Evolutionary conservation across 2,888 invertebrate species (phyloP).

Genomic region (Drosophila maculinotata): DNA sequence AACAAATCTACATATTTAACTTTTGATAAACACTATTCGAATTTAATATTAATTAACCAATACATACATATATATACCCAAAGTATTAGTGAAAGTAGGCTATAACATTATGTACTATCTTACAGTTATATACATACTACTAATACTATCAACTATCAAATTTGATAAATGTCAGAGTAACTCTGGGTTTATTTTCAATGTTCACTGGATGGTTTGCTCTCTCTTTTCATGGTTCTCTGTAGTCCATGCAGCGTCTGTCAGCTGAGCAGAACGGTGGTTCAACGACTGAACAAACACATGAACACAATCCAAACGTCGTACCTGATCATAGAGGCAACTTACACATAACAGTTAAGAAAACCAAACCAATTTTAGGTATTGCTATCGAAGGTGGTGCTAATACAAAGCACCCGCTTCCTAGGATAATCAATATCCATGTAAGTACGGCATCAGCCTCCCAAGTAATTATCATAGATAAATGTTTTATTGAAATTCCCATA

Average conservation of each 20-base stretch:
- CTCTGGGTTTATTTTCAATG: conserved; percentile 5
- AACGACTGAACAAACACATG: conserved; percentile 86
- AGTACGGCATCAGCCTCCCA: conserved; percentile 85
- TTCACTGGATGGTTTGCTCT: conserved; percentile 32
- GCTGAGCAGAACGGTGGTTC: conserved; percentile 87
- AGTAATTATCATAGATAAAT: not conserved
- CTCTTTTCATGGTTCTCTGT: conserved; percentile 50
- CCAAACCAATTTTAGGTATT: conserved; percentile 96
- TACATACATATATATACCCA: conserved; percentile 21
- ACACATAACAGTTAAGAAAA: conserved; percentile 95
- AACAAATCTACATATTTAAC: conserved; percentile 15
- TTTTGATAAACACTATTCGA: conserved; percentile 44
- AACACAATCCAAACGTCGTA: conserved; percentile 89
- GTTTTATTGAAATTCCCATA: conserved; percentile 83
- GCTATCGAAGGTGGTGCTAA: conserved; percentile 99
- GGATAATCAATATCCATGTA: conserved; percentile 98
- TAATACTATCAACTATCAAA: not conserved
- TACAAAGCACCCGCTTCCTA: conserved; percentile 96
- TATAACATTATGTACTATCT: conserved; percentile 14
- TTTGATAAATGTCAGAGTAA: not conserved
- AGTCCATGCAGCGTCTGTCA: conserved; percentile 91
- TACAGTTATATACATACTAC: not conserved
- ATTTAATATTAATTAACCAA: conserved; percentile 24
- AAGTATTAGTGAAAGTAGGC: conserved; percentile 47
- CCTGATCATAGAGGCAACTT: conserved; percentile 95